Conservation (phyloP, 2,113 vertebrate genomes). For the Australoheros scitulus region DNA sequence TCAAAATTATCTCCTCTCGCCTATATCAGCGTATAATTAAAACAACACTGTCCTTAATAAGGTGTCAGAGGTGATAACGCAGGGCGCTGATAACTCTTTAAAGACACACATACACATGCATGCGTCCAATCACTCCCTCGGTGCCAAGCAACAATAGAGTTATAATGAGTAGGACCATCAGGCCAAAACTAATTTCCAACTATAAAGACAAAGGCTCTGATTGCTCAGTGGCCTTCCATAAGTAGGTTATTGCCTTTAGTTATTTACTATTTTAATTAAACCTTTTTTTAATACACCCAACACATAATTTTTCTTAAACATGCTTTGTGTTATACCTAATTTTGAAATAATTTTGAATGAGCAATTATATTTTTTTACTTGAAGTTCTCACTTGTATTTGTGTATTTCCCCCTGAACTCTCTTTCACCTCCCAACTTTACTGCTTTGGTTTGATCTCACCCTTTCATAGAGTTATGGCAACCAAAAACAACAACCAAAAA, state of each 20-base stretch:
- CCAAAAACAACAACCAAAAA: neutral
- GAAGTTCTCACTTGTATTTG: neutral
- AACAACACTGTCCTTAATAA: slow-evolving; percentile 69
- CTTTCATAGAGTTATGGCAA: neutral
- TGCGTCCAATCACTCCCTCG: slow-evolving; percentile 31
- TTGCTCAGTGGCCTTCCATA: slow-evolving; percentile 44
- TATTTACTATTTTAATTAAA: slow-evolving; percentile 63
- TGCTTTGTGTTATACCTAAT: neutral
- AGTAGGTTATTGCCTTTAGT: slow-evolving; percentile 62
- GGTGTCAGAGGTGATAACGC: slow-evolving; percentile 64
- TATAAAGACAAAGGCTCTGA: slow-evolving; percentile 50
- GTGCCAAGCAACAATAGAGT: slow-evolving; percentile 61
- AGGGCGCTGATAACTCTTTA: slow-evolving; percentile 51
- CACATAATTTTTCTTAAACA: slow-evolving; percentile 28
- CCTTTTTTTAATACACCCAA: neutral
- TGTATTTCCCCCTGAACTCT: neutral
- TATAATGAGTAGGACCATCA: slow-evolving; percentile 59
- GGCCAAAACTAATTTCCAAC: slow-evolving; percentile 65
- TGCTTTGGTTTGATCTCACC: neutral
- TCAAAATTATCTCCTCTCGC: slow-evolving; percentile 56
- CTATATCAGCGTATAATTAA: slow-evolving; percentile 69
- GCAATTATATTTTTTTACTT: neutral
- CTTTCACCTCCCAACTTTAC: neutral
- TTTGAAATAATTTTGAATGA: neutral
- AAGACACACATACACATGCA: slow-evolving; percentile 37